These are phyloP conservation scores for Notothenia rossii DNA, from an alignment of 2,113 vertebrate genomes.

Conservation along the genomic window DNA sequence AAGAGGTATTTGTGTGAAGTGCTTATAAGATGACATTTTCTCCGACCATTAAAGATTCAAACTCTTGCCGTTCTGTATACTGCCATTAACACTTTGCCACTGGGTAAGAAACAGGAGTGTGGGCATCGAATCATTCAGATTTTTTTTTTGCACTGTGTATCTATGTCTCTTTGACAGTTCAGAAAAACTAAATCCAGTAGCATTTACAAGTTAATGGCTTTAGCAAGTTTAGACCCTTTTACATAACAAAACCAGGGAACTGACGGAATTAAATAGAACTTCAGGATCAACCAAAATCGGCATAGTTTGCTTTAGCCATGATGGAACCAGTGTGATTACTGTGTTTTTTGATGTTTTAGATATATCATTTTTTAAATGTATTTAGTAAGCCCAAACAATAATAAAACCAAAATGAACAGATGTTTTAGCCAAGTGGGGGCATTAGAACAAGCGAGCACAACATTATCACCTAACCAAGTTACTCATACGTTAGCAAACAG, in stretches of 20 bases:
- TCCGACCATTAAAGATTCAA: constrained; percentile 61
- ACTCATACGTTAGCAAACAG: not conserved
- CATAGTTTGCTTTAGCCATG: not conserved
- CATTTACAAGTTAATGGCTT: constrained; percentile 25
- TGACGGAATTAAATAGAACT: not conserved
- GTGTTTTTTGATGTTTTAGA: too few relatives aligned
- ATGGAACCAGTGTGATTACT: not conserved
- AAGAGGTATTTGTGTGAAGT: constrained; percentile 81
- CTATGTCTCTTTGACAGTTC: constrained; percentile 33
- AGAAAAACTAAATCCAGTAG: constrained; percentile 15
- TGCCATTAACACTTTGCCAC: constrained; percentile 52
- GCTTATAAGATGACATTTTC: constrained; percentile 75
- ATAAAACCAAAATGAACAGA: not conserved
- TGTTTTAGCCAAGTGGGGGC: not conserved
- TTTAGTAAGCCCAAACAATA: not conserved
- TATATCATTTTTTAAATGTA: too few relatives aligned
- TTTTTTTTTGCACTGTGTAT: not conserved
- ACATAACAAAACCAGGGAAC: constrained; percentile 37
- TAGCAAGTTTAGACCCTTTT: constrained; percentile 30
- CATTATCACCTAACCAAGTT: not conserved
- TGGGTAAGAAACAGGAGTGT: not conserved
- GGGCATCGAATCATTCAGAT: too few relatives aligned
- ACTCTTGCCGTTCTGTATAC: constrained; percentile 51
- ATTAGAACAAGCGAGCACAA: not conserved
- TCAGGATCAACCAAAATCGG: not conserved